phyloP scores from a whole-genome alignment of 2,888 invertebrate genomes.

The Sinohyriopsis cumingii region DNA sequence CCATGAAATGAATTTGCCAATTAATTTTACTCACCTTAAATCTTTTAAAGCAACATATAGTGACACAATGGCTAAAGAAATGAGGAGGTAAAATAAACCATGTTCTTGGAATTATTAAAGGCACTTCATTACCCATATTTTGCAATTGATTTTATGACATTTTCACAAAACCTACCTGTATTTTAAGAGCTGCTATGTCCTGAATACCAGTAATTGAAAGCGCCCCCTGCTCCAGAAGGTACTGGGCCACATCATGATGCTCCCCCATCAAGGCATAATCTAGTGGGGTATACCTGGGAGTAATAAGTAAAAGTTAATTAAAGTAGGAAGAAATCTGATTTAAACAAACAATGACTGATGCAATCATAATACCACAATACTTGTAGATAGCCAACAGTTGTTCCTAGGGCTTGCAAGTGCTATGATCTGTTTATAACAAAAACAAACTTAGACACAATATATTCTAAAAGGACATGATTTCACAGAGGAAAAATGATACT shows the following conservation, averaged over 20 bases:
- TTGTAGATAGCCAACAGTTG: not conserved
- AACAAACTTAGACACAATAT: no score
- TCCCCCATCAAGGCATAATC: constrained; percentile 72
- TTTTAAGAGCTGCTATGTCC: constrained; percentile 71
- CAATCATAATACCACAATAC: not conserved
- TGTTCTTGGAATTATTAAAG: no score
- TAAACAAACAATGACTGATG: not conserved
- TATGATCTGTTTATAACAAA: no score
- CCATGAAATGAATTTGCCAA: no score
- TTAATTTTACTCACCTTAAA: no score
- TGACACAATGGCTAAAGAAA: no score
- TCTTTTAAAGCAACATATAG: no score
- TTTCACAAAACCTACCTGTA: constrained; percentile 55
- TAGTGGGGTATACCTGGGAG: constrained; percentile 67
- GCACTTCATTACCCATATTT: no score
- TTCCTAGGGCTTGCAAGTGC: no score
- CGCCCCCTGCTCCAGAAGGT: constrained; percentile 70
- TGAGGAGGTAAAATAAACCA: no score
- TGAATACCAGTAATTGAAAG: constrained; percentile 70
- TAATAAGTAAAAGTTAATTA: not conserved
- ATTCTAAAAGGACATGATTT: no score
- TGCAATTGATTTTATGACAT: not conserved
- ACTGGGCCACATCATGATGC: constrained; percentile 70
- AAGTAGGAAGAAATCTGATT: not conserved
- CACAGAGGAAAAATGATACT: no score